These are phyloP conservation scores for Ptychadena robeensis DNA, from an alignment of 2,797 vertebrate species.

Conservation along the genomic window DNA sequence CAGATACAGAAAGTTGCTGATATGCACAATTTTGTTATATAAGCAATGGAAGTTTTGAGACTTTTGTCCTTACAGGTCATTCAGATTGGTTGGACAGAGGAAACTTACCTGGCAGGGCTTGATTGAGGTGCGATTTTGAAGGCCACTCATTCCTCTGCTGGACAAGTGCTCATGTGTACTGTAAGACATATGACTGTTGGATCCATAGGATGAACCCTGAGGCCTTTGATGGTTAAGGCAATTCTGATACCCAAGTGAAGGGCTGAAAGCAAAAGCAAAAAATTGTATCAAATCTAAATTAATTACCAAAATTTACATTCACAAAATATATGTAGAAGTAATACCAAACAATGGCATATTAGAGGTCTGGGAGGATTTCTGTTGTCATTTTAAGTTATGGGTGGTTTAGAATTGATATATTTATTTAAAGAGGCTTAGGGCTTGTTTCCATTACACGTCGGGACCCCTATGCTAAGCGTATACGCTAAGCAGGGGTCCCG, in stretches of 20 bases:
- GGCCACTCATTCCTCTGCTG: constrained; percentile 63
- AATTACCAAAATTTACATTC: not conserved
- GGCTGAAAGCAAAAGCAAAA: constrained; percentile 70
- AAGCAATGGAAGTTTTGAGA: not conserved
- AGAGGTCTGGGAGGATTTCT: no score
- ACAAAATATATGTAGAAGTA: not conserved
- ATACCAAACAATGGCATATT: not conserved
- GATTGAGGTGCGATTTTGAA: constrained; percentile 82
- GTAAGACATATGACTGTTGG: constrained; percentile 64
- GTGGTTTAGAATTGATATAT: no score
- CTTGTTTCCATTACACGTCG: no score
- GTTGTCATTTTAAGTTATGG: no score
- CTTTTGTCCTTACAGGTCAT: not conserved
- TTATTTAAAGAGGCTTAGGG: no score
- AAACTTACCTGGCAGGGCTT: constrained; percentile 79
- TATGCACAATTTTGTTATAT: not conserved
- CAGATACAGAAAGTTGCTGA: no score
- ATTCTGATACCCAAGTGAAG: constrained; percentile 85
- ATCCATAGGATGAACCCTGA: constrained; percentile 79
- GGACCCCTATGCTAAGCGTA: no score
- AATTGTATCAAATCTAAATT: not conserved
- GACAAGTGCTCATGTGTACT: constrained; percentile 70
- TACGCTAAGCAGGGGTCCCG: no score
- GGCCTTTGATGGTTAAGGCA: constrained; percentile 86
- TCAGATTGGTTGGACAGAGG: not conserved